A percentile compares a stretch with the other conserved stretches of the same genome.
phyloP scores from a whole-genome alignment of 2,113 vertebrate species.

The Oncorhynchus clarkii region DNA sequence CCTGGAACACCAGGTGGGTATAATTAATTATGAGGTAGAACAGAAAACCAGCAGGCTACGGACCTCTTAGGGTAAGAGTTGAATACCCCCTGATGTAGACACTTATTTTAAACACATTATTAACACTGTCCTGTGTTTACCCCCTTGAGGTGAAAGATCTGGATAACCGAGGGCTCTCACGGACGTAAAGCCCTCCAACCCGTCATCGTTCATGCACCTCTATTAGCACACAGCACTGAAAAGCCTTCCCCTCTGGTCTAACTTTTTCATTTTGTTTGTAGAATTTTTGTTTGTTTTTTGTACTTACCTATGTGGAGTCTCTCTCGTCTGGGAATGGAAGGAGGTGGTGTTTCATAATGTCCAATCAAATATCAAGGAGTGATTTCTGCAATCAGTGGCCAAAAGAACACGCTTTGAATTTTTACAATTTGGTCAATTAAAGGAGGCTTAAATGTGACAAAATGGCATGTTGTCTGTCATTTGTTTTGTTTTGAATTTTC shows the following conservation, averaged over 20 bases:
- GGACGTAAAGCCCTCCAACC: constrained; percentile 79
- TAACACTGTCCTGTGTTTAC: constrained; percentile 2
- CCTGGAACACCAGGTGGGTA: no score
- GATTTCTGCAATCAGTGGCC: constrained; percentile 71
- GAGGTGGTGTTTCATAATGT: constrained; percentile 62
- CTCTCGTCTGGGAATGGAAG: constrained; percentile 60
- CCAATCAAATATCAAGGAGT: constrained; percentile 56
- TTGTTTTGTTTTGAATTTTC: neutral
- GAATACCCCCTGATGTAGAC: no score
- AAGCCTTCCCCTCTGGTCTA: constrained; percentile 73
- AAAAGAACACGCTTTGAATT: constrained; percentile 63
- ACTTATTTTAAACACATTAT: neutral
- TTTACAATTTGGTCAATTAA: constrained; percentile 65
- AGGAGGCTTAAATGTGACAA: constrained; percentile 41
- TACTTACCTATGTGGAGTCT: constrained; percentile 58
- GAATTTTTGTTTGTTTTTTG: constrained; percentile 73
- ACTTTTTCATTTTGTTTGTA: constrained; percentile 79
- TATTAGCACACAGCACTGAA: constrained; percentile 77
- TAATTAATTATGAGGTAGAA: no score
- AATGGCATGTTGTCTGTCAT: neutral
- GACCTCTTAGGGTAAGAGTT: no score
- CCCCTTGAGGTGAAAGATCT: constrained; percentile 91
- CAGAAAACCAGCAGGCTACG: no score
- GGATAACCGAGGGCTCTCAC: constrained; percentile 94
- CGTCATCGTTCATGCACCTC: constrained; percentile 31